Base-by-base conservation (phyloP, 2,888 invertebrate species). In the Danaus chrysippus region DNA sequence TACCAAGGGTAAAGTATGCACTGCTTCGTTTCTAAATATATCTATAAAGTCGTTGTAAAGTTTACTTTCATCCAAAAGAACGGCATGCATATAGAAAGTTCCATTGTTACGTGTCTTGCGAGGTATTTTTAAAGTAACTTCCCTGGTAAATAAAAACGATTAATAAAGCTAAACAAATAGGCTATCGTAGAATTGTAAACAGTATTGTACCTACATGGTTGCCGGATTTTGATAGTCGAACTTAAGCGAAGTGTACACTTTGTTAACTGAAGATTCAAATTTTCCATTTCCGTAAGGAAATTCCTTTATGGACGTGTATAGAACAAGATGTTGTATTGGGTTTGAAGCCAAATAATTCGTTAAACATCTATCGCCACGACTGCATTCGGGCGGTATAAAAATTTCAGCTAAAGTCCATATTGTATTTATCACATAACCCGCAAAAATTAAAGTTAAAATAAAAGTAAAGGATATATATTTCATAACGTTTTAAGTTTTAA, bases 71-170 rank as follows among this genome's bases (percentile, higher is more conserved):
- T 92, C 93, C 64, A 92, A 83, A 58, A 94, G 92, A 15, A 94
- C 92, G 1, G 95, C 93, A 82, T 97, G 96, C 76, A 97, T 92
- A 77, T 92, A 95, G 54, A 98, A 79, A 8, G 96, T 95, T 0
- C 98, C 98, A 92, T 98, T 98, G 62, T 94, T 93, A 12, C 95
- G 92, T 0, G 96, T 96, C 79, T 93, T 93, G 19, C 87, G 83
- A 3, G 97, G 96, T 68, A 98, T 87, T 68, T 93, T 92, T 59
- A 98, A 81, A 59, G 87, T 90, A 34, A 96, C 76, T 56, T 93
- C 92, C 73, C 96, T 96, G 78, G 53, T 77, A 17, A 9, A 10
- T 49, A 17, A 49, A 11, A 49, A 17, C 10, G 46, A 46, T 13
- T n/a, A 13, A 10, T 46, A 13, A n/a, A 11, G 49, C 11, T 10